phyloP scores from a whole-genome alignment of 1,140 invertebrate genomes.

The Andrena cerasifolii region DNA sequence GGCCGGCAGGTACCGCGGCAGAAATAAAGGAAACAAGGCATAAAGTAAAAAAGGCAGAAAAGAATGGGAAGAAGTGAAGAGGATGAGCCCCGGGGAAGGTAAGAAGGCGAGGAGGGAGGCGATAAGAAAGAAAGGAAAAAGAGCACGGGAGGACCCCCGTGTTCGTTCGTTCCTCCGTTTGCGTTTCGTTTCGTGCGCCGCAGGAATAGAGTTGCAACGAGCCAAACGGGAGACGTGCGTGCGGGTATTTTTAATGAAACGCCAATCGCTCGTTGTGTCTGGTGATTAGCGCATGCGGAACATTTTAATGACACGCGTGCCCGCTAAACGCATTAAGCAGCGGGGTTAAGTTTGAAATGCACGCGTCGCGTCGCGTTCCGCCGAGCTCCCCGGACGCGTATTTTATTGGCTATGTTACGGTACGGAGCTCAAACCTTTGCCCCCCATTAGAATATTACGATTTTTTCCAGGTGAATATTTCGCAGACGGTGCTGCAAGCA shows the following conservation, averaged over 20 bases:
- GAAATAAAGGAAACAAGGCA: constrained; percentile 36
- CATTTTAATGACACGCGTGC: constrained; percentile 54
- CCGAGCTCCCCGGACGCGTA: background rate
- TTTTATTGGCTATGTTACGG: background rate
- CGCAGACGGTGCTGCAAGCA: no score
- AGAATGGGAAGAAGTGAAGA: background rate
- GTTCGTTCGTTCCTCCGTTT: constrained; percentile 4
- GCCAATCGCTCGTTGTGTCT: constrained; percentile 42
- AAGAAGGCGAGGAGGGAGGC: constrained; percentile 9
- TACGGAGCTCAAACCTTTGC: no score
- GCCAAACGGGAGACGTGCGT: constrained; percentile 2
- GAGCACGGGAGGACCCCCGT: constrained; percentile 32
- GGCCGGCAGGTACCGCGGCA: constrained; percentile 25
- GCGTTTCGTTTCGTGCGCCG: constrained; percentile 23
- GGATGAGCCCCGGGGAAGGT: background rate
- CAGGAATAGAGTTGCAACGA: constrained; percentile 19
- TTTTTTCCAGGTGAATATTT: no score
- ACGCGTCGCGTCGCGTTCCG: constrained; percentile 28
- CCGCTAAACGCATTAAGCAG: constrained; percentile 22
- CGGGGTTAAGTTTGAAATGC: constrained; percentile 45
- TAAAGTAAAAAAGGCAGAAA: background rate
- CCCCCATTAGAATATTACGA: no score
- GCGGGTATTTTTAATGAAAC: constrained; percentile 39
- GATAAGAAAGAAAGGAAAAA: constrained; percentile 32
- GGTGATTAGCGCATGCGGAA: constrained; percentile 49